Evolutionary conservation across 2,113 vertebrate genomes (phyloP), one percentile per base, ranked within the genome.

Genomic region (Columbina picui): DNA sequence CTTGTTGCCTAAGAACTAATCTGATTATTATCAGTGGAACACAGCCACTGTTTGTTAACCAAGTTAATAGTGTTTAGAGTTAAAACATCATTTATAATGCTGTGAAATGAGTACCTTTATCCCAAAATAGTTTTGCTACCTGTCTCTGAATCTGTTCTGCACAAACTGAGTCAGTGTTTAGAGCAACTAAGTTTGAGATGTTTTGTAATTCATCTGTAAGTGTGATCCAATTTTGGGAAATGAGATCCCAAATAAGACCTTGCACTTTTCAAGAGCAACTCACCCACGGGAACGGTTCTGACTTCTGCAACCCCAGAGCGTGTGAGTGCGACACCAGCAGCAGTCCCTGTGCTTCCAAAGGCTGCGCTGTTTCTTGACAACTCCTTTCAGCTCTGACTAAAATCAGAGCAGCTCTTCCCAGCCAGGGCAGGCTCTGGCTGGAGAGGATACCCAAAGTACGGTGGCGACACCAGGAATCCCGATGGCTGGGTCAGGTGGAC

Each of bases 371-470:
- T 30, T 53, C 45, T 5, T 7, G 34, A 17, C 20, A 7, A 13
- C 75, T 45, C 61, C 84, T 69, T 93, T 99, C 98, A 99, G 93
- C 98, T 99, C 97, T 99, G 99, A 70, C 97, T 97, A 83, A 99
- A 99, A 90, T 99, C 99, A 1, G 98, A 97, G 69, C 99, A 99
- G 93, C 97, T 98, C 93, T 99, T 99, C 86, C 98, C 97, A 1
- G 97, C 93, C 4, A 98, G 43, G 14, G 98, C 98, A n/a, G 98
- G 96, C 60, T 99, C 99, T 5, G 99, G 97, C 93, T 99, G 99
- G 74, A 99, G 94, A 2, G 99, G 98, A 91, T 99, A 99, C 36
- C 98, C 92, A 74, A 99, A 99, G 97, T 99, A 99, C 4, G 99
- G 99, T 23, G 99, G 98, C 0, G 99, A 98, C 76, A 99, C 97